Conservation (phyloP, 2,113 vertebrate genomes). For the Indicator indicator region DNA sequence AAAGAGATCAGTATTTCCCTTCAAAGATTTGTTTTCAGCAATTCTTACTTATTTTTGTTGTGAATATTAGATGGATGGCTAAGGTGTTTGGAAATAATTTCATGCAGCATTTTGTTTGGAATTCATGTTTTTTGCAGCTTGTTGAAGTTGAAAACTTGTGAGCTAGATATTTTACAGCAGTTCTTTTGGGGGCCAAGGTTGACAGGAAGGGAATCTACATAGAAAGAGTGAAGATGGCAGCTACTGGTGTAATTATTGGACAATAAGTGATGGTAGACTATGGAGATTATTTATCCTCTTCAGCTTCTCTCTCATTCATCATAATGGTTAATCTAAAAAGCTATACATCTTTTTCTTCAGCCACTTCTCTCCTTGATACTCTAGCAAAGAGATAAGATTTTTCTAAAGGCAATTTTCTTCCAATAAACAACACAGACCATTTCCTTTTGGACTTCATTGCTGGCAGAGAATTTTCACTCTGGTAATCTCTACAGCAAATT, state of each 20-base stretch:
- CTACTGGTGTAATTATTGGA: not conserved
- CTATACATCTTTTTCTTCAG: not conserved
- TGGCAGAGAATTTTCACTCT: conserved; percentile 1
- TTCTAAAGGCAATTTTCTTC: conserved; percentile 36
- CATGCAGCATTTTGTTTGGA: not conserved
- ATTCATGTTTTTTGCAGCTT: not conserved
- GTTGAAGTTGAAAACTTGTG: not conserved
- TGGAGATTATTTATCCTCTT: not conserved
- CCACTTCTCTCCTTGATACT: not conserved
- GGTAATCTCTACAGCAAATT: conserved; percentile 29
- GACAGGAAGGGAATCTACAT: not conserved
- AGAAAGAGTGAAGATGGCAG: not conserved
- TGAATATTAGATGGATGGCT: not conserved
- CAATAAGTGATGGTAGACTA: not conserved
- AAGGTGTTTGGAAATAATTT: not conserved
- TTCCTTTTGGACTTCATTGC: conserved; percentile 45
- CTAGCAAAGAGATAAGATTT: conserved; percentile 26
- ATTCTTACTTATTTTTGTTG: not conserved
- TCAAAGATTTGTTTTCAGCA: not conserved
- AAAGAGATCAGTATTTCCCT: not conserved
- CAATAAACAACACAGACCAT: conserved; percentile 15
- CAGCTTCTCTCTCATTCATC: not conserved
- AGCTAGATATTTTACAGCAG: not conserved
- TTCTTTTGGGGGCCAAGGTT: not conserved
- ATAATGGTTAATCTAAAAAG: not conserved